Evolutionary conservation across 2,888 invertebrate species (phyloP).

Genomic region (Drosophila testacea): DNA sequence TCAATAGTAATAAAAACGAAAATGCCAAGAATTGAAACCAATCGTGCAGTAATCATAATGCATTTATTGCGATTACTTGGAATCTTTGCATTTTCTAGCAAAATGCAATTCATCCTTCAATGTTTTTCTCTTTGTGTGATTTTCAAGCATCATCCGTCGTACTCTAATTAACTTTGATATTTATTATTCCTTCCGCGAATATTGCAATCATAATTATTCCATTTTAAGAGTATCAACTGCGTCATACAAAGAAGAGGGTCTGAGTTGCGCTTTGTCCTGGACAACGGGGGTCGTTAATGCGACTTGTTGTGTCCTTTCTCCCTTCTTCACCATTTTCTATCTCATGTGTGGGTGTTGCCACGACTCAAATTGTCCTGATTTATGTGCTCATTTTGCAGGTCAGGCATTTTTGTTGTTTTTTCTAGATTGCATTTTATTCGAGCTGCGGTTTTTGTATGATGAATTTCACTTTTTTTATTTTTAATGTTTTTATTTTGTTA

Average conservation of each 20-base stretch:
- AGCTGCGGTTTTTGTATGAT: constrained; percentile 14
- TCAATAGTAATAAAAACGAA: background rate
- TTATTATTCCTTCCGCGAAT: background rate
- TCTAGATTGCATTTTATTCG: constrained; percentile 22
- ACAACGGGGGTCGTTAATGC: constrained; percentile 19
- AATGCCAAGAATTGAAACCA: background rate
- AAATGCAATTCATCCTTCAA: background rate
- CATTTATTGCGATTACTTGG: background rate
- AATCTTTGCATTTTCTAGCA: background rate
- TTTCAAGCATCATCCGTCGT: background rate
- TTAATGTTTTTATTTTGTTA: constrained; percentile 1
- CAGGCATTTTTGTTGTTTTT: constrained; percentile 2
- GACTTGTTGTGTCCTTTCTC: constrained; percentile 1
- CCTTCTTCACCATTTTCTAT: background rate
- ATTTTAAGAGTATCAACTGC: background rate
- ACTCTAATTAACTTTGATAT: background rate
- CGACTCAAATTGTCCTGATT: constrained; percentile 38
- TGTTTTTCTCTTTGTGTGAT: background rate
- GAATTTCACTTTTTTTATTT: constrained; percentile 13
- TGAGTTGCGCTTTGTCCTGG: constrained; percentile 1
- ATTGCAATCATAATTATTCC: background rate
- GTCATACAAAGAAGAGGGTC: background rate
- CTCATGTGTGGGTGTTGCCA: constrained; percentile 6
- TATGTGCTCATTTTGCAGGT: constrained; percentile 45
- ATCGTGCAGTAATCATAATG: background rate